Evolutionary conservation across 2,888 invertebrate species (phyloP), one percentile per base, ranked within the genome.

Genomic region (Helicoverpa assulta): DNA sequence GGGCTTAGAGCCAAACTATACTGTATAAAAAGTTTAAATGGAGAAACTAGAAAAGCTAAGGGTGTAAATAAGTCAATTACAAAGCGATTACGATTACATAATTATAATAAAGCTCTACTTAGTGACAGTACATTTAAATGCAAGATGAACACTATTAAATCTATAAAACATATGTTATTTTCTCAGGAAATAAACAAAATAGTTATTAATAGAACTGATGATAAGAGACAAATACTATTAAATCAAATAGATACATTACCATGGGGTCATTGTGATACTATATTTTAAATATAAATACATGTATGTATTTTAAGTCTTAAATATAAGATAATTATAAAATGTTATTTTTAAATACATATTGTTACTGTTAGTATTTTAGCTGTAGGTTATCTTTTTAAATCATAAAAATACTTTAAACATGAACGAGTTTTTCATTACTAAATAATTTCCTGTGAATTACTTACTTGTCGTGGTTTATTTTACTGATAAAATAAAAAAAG

Each of bases 1-100:
- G 71, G 71, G 0, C 40, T 73, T 21, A 59, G 73, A 40, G 64
- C 73, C 40, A 73, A 73, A 67, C 60, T 72, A 12, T 67, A 70
- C 37, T 73, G 63, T 60, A 52, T 57, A 64, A 64, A 33, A 10
- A 21, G 21, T 21, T 21, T 21, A 21, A 21, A 21, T 21, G 21
- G 21, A 21, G 21, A 21, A 21, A 21, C 21, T 21, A 21, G 21
- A 21, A 64, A 56, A 40, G 64, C 64, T 7, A 65, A 65, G 57
- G 57, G 52, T 43, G 29, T 63, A 19, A 16, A 55, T 2, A 33
- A 56, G 12, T 50, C 50, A 8, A 63, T 47, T 63, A 61, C 29
- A 61, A 53, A 21, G 21, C 21, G 21, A 21, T 21, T 21, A 21
- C 21, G 21, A 21, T 21, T 21, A 21, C 21, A 21, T 21, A 21